Evolutionary conservation across 2,113 vertebrate genomes (phyloP), one percentile per base, ranked within the genome.

Genomic region (Columba livia): DNA sequence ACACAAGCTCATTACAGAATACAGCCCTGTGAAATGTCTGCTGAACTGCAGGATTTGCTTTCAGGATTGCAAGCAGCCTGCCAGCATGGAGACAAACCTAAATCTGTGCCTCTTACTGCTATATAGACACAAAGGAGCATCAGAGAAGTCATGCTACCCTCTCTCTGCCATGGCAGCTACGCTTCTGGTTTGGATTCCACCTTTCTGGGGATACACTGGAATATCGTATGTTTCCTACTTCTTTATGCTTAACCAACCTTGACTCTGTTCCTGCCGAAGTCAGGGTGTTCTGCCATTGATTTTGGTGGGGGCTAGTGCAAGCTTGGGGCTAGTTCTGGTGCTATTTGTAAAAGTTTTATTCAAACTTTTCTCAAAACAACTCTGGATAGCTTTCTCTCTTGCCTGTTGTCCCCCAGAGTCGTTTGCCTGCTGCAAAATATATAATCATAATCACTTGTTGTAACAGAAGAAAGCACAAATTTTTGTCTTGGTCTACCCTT

Each of bases 401-500:
- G 38, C 34, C 61, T 2, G 3, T 86, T 82, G 48, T 87, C 36
- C 25, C 64, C n/a, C 6, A 6, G 62, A 83, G 54, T 2, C 15
- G 69, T 79, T 90, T 92, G 48, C 88, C 67, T 93, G 73, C 78
- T 92, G 64, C 72, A 91, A 91, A 90, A 88, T 92, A 88, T 79
- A 58, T 91, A 69, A 77, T 85, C 36, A 74, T 65, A 83, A 69
- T 82, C 47, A 92, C 71, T 50, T 74, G 51, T 38, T 92, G 74
- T 95, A 92, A 91, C 42, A 72, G 54, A 44, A 94, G 88, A 96
- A 96, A 96, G 91, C 95, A 97, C 97, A 97, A 94, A 20, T 48
- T 90, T 90, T 83, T 89, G 83, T 90, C 84, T 88, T 92, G 77
- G 85, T 93, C 51, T 71, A 18, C 25, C 31, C 51, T 65, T 4